Evolutionary conservation across 2,888 invertebrate species (phyloP).

Genomic region (Cremastinae sp.): DNA sequence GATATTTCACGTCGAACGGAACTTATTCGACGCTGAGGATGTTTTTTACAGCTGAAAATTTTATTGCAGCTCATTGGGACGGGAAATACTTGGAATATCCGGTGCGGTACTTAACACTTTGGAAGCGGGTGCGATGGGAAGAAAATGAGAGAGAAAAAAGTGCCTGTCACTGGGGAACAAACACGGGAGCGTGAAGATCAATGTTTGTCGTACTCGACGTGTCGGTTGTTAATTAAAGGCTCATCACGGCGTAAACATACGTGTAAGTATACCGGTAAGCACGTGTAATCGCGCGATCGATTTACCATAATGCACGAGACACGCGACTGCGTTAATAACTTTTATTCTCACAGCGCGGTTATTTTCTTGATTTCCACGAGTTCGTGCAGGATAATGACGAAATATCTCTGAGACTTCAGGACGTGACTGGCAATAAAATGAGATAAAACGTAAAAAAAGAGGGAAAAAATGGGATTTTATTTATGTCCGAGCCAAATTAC

Average conservation of each 20-base stretch:
- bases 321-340: neutral
- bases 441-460: slow-evolving; percentile 12
- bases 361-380: slow-evolving; percentile 12
- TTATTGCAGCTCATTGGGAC: neutral
- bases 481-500: too few relatives aligned
- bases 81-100: neutral
- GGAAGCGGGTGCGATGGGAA: neutral
- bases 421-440: neutral
- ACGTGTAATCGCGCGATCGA: slow-evolving; percentile 27
- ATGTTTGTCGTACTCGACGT: slow-evolving; percentile 13
- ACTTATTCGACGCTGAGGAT: neutral
- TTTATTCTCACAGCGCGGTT: neutral
- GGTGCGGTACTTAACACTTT: too few relatives aligned
- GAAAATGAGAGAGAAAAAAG: neutral
- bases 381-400: slow-evolving; percentile 35
- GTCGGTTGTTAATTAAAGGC: slow-evolving; percentile 2
- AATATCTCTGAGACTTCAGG: slow-evolving; percentile 11
- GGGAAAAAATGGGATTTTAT: too few relatives aligned
- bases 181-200: neutral
- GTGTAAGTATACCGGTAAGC: slow-evolving; percentile 6
- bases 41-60: neutral
- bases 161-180: neutral
- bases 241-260: slow-evolving; percentile 29
- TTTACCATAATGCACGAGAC: slow-evolving; percentile 19
- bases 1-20: neutral